Conservation (phyloP, 2,888 invertebrate genomes). For the Cheilosia grossa region DNA sequence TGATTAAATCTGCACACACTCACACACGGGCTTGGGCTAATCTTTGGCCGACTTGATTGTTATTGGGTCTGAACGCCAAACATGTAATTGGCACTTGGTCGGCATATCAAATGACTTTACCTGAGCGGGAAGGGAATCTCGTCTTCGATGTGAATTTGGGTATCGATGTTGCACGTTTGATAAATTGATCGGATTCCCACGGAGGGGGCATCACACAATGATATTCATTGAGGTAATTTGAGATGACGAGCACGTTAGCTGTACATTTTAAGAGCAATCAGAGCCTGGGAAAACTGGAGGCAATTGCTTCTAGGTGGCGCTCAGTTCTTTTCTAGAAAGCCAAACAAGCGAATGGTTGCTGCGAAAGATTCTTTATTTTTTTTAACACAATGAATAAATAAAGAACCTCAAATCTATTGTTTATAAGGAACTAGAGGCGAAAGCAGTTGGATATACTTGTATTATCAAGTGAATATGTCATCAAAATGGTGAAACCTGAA, state of each 20-base stretch:
- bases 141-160: conserved; percentile 18
- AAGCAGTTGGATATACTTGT: no score
- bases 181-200: conserved; percentile 61
- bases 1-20: conserved; percentile 61
- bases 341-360: no score
- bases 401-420: no score
- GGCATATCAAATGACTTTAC: conserved; percentile 63
- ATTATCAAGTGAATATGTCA: no score
- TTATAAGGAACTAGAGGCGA: no score
- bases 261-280: background rate
- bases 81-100: conserved; percentile 69
- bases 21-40: conserved; percentile 24
- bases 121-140: conserved; percentile 19
- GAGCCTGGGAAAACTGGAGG: background rate
- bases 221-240: conserved; percentile 63
- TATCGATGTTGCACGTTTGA: conserved; percentile 30
- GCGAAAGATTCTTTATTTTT: no score
- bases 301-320: no score
- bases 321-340: no score
- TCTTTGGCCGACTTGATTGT: conserved; percentile 59
- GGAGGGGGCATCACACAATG: conserved; percentile 15
- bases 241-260: background rate
- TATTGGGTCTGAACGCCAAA: conserved; percentile 50
- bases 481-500: no score
- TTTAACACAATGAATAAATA: no score